Base-by-base conservation (phyloP, 2,113 vertebrate genomes). In the Campylomormyrus tamandua region DNA sequence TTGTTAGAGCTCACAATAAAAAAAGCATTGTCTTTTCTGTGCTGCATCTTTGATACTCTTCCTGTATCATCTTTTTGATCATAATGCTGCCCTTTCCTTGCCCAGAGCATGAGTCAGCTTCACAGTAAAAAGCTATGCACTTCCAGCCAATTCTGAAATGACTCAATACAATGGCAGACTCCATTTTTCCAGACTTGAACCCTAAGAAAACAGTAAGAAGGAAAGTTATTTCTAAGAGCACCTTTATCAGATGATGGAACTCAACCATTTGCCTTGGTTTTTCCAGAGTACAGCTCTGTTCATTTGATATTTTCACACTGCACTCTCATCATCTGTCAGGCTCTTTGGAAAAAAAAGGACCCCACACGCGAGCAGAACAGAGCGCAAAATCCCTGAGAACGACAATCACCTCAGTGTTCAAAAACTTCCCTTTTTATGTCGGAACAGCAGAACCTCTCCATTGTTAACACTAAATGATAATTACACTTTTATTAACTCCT, bases 241-340 rank as follows among this genome's bases (percentile, higher is more conserved):
- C 90, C 90, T 95, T 93, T 94, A 92, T 94, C 93, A 94, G 88
- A 90, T 66, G 88, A 89, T 70, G 88, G 50, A 89, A 89, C 31
- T 48, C 48, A 53, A 31, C 62, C 45, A 48, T 45, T 91, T 92
- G 21, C 90, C 74, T 90, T 58, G 42, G 52, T 83, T 70, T 74
- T 39, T 58, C 24, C 24, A 31, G 66, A 70, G 24, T 70, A 70
- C 2, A 70, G 13, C 27, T 77, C 27, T 77, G 70, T 77, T 77
- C 31, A 39, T 77, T 77, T 77, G 4, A 39, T 39, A 35, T 77
- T 77, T 77, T 39, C 70, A 35, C 5, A 0, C 27, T 77, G 70
- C 17, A 77, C 5, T 77, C 7, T 77, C 11, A 39, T 17, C 70
- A 77, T 77, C 35, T 77, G 27, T 74, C 66, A 74, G 66, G 31